Percentiles rank a stretch among this genome's conserved stretches.
phyloP scores from a whole-genome alignment of 2,113 vertebrate species.

The Fulmarus glacialis region DNA sequence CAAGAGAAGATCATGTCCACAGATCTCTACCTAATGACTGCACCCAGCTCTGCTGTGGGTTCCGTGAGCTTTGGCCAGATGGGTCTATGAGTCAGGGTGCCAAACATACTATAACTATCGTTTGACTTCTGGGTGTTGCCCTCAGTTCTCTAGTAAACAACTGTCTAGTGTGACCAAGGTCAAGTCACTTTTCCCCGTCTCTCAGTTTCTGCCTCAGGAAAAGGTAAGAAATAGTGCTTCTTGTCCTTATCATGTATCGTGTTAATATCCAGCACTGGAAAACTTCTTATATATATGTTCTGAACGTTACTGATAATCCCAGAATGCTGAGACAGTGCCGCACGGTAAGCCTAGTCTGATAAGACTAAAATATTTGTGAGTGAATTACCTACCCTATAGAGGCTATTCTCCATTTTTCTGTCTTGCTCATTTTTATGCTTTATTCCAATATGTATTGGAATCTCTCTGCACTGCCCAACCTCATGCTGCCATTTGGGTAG shows the following conservation, averaged over 20 bases:
- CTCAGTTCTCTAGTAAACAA: not conserved
- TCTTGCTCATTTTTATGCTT: not conserved
- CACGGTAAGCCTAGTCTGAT: not conserved
- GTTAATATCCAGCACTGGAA: not conserved
- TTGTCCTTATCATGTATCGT: rapidly evolving
- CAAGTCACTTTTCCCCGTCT: not conserved
- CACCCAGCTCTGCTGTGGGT: not conserved
- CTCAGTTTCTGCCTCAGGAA: not conserved
- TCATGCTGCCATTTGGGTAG: not conserved
- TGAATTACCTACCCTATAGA: not conserved
- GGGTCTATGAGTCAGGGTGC: not conserved
- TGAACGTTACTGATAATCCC: not conserved
- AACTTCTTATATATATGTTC: not conserved
- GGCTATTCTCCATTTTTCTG: not conserved
- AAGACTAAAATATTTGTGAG: not conserved
- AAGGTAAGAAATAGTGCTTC: not conserved
- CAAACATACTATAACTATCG: not conserved
- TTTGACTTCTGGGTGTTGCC: not conserved
- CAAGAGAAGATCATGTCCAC: not conserved
- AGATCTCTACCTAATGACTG: not conserved
- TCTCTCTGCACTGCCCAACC: not conserved
- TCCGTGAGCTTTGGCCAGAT: not conserved
- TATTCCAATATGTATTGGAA: not conserved
- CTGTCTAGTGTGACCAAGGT: not conserved
- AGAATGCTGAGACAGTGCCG: not conserved